A percentile compares a stretch with the other conserved stretches of the same genome.
Conservation (phyloP, 1,140 invertebrate species). For the Diploscapter pachys region DNA sequence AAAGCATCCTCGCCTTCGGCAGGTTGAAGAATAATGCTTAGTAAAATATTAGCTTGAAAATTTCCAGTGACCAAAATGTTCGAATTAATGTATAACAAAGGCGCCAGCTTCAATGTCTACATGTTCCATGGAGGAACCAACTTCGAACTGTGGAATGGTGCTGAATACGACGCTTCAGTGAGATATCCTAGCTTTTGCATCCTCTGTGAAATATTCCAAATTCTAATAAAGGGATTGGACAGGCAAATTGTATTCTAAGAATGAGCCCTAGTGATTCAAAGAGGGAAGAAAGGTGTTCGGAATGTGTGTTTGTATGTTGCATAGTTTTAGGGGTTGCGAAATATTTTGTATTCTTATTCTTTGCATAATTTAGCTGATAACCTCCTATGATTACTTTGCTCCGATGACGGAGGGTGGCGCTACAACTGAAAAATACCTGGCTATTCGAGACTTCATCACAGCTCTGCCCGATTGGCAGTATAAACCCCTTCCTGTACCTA, state of each 20-base stretch:
- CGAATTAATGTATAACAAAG: constrained; percentile 22
- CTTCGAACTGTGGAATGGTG: constrained; percentile 71
- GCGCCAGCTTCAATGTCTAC: constrained; percentile 68
- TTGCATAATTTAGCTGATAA: background rate
- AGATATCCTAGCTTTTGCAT: background rate
- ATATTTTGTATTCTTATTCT: no score
- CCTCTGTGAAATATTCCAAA: no score
- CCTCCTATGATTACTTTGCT: constrained; percentile 29
- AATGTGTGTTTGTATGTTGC: no score
- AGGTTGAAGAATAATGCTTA: background rate
- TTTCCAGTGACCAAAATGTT: constrained; percentile 47
- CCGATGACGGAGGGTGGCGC: constrained; percentile 23
- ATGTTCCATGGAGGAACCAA: constrained; percentile 73
- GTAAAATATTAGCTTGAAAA: no score
- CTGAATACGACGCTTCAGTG: constrained; percentile 59
- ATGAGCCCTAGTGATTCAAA: no score
- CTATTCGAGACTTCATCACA: constrained; percentile 14
- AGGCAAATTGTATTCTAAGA: no score
- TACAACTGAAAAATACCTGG: background rate
- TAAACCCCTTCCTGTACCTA: constrained; percentile 14
- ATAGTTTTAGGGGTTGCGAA: no score
- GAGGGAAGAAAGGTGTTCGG: no score
- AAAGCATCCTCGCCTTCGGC: background rate
- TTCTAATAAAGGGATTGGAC: no score
- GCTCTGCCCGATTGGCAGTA: constrained; percentile 12